Base-by-base conservation (phyloP, 1,140 invertebrate species). In the Drosophila pandora region DNA sequence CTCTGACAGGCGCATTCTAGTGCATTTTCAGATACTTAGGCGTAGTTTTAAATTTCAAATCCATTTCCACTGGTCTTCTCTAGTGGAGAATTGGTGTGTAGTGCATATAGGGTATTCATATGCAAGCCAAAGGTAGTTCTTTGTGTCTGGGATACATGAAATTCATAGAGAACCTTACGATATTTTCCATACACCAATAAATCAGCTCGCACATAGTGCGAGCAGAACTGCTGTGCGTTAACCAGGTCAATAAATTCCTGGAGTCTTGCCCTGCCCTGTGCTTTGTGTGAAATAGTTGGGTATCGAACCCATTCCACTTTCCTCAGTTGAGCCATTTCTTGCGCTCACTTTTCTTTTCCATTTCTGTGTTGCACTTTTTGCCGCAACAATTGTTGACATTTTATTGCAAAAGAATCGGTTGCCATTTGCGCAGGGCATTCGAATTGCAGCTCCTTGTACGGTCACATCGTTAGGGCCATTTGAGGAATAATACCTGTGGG, bases 221-320 rank as follows among this genome's bases (percentile, higher is more conserved):
- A 30, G 43, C 49, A 6, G 34, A 6, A 34, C 9, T 28, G 22
- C 22, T n/a, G 17, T 28, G 53, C 57, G 82, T 68, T 61, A 87
- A 85, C 79, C 82, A 79, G 74, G 61, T 83, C 78, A 65, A 76
- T 75, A 61, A 85, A 85, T 88, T 76, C 83, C 59, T 59, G 50
- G 68, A 82, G 82, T 72, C 25, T 1, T 28, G 71, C 74, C 78
- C 70, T 58, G 67, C 55, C 43, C 55, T 68, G 73, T 80, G 55
- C 62, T 71, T 73, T 62, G 37, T n/a, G 13, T 23, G 47, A 41
- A 45, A 65, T 62, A 67, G 48, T 55, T 58, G 70, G 57, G 49
- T 50, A 23, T 22, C 41, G 62, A n/a, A 50, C 48, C 22, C 43
- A 17, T 37, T 39, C 30, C 9, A 39, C 41, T 37, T 13, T 28